A percentile compares a stretch with the other conserved stretches of the same genome.
Evolutionary conservation across 2,113 vertebrate species (phyloP).

Genomic region (Egretta garzetta): DNA sequence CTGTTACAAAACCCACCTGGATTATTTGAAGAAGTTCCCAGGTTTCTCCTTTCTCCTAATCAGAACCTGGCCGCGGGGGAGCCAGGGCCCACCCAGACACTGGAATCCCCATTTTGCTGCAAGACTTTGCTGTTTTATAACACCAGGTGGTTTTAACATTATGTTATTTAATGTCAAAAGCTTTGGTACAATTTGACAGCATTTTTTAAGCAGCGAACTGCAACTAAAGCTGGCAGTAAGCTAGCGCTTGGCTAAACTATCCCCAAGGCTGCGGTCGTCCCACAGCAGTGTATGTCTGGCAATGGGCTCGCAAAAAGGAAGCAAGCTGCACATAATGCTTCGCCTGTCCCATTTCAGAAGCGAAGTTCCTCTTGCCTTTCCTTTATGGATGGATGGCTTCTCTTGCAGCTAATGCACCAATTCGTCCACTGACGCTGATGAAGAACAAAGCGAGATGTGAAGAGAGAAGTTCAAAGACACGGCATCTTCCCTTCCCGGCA

Average conservation of each 20-base stretch:
- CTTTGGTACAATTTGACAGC: fast-evolving
- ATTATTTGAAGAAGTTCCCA: not conserved
- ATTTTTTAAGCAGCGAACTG: not conserved
- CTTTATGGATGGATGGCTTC: not conserved
- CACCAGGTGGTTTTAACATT: not conserved
- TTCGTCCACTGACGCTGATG: fast-evolving
- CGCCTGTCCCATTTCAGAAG: fast-evolving
- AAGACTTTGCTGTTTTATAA: not conserved
- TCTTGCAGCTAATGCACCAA: not conserved
- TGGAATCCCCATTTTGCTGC: not conserved
- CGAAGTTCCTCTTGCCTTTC: not conserved
- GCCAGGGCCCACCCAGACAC: not conserved
- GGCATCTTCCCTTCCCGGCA: fast-evolving
- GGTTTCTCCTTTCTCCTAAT: not conserved
- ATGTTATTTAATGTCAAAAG: not conserved
- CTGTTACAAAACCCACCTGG: not conserved
- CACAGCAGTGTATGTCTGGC: not conserved
- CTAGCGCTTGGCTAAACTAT: not conserved
- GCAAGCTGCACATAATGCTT: fast-evolving
- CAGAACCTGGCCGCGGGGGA: not conserved
- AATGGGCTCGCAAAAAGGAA: not conserved
- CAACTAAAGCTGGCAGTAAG: fast-evolving
- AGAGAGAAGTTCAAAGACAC: too few species aligned
- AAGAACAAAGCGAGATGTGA: not conserved
- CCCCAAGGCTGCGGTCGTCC: not conserved